Evolutionary conservation across 2,888 invertebrate species (phyloP).

Genomic region (Sesia apiformis): DNA sequence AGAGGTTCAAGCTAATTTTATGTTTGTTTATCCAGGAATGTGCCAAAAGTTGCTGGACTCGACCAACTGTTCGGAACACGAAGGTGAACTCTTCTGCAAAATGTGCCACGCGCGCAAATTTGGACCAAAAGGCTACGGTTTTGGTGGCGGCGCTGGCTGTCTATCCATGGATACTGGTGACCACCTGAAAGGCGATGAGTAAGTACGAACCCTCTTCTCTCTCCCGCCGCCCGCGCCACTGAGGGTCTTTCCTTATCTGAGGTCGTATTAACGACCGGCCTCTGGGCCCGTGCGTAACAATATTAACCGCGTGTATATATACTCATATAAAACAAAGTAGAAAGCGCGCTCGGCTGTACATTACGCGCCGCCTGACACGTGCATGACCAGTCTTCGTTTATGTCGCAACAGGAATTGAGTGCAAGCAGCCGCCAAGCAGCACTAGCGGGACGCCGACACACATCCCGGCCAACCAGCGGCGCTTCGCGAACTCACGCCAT

Average conservation of each 20-base stretch:
- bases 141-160: conserved; percentile 98
- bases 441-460: conserved; percentile 60
- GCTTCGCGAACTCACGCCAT: conserved; percentile 64
- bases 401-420: conserved; percentile 74
- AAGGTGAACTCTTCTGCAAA: conserved; percentile 97
- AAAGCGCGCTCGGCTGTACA: conserved; percentile 72
- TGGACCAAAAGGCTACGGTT: conserved; percentile 98
- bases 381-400: conserved; percentile 75
- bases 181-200: conserved; percentile 87
- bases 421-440: conserved; percentile 57
- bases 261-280: conserved; percentile 62
- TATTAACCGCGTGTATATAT: conserved; percentile 73
- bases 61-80: conserved; percentile 98
- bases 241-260: conserved; percentile 76
- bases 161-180: conserved; percentile 96
- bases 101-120: conserved; percentile 97
- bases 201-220: conserved; percentile 71
- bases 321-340: conserved; percentile 54
- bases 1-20: background rate
- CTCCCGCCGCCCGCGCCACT: conserved; percentile 71
- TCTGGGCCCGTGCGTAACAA: conserved; percentile 69
- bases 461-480: conserved; percentile 65
- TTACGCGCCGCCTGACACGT: conserved; percentile 68
- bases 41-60: conserved; percentile 99
- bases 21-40: conserved; percentile 77